Percentiles rank a stretch among this genome's conserved stretches.
phyloP scores from a whole-genome alignment of 2,113 vertebrate genomes.

The Nibea albiflora region DNA sequence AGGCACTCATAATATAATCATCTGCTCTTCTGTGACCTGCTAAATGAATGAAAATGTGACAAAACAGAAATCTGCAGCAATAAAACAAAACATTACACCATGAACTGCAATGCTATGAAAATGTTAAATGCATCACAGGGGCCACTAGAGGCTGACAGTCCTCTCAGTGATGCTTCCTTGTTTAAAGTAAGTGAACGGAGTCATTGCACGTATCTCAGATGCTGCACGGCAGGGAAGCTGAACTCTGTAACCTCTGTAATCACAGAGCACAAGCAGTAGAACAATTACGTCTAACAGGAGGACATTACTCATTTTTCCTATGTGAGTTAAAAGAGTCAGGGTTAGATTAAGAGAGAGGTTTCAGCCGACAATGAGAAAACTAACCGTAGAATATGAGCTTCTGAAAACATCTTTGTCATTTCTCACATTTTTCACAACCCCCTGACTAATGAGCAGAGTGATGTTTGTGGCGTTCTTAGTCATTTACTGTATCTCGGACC shows the following conservation, averaged over 20 bases:
- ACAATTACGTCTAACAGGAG: background rate
- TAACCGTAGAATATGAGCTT: slow-evolving; percentile 49
- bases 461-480: slow-evolving; percentile 53
- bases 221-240: background rate
- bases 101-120: background rate
- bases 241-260: slow-evolving; percentile 37
- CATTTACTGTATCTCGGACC: slow-evolving; percentile 64
- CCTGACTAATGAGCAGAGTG: slow-evolving; percentile 45
- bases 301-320: slow-evolving; percentile 42
- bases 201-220: background rate
- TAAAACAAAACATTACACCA: too few species aligned
- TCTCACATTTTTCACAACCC: slow-evolving; percentile 32
- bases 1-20: background rate
- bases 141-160: slow-evolving; percentile 54
- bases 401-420: slow-evolving; percentile 46
- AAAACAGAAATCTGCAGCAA: background rate
- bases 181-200: background rate
- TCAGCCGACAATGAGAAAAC: background rate
- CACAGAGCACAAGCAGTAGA: background rate
- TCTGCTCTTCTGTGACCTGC: too few species aligned
- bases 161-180: background rate
- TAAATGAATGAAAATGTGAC: background rate
- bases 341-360: background rate
- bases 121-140: background rate
- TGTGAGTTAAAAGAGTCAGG: slow-evolving; percentile 9